Base-by-base conservation (phyloP, 2,797 vertebrate genomes). In the Benthosema pterotum region DNA sequence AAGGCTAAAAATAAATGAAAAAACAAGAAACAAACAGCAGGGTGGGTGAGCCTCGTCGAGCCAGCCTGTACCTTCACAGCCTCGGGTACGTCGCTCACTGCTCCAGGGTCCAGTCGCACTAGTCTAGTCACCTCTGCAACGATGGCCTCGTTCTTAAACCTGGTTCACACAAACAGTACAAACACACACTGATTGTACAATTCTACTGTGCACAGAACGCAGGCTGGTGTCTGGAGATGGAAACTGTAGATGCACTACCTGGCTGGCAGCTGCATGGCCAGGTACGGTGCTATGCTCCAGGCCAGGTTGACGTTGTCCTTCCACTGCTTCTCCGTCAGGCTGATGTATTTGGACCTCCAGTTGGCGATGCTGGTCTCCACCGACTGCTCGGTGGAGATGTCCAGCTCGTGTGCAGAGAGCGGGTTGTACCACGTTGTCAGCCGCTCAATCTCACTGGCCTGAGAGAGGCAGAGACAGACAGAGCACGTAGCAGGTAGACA, bases 371-470 rank as follows among this genome's bases (percentile, higher is more conserved):
- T 98, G 80, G 90, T 98, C 84, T 99, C 96, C 76, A 96, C 96
- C 0, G 95, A 94, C 83, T 97, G 96, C 87, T 99, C 97, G 0
- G 87, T 90, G 69, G 88, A 60, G 73, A 99, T 82, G 75, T 94
- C 92, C 66, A 99, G 84, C 72, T 99, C 97, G 42, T 96, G 96
- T 16, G 95, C 93, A 5, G 95, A 98, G 16, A 99, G 92, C 0
- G 97, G 96, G 86, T 99, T 98, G 91, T 99, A 99, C 97, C 97
- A 99, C 0, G 95, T 99, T 53, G 95, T 95, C 81, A 99, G 87
- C 0, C 96, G 94, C 47, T 99, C 97, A 0, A 99, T 97, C 88
- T 99, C 97, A 0, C 96, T 98, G 74, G 97, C 96, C 97, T 99
- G 77, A 46, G 4, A 63, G 57, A 9, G 12, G n/a, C n/a, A n/a